These are phyloP conservation scores for Acanthisitta chloris DNA, from an alignment of 2,113 vertebrate genomes.

Conservation along the genomic window DNA sequence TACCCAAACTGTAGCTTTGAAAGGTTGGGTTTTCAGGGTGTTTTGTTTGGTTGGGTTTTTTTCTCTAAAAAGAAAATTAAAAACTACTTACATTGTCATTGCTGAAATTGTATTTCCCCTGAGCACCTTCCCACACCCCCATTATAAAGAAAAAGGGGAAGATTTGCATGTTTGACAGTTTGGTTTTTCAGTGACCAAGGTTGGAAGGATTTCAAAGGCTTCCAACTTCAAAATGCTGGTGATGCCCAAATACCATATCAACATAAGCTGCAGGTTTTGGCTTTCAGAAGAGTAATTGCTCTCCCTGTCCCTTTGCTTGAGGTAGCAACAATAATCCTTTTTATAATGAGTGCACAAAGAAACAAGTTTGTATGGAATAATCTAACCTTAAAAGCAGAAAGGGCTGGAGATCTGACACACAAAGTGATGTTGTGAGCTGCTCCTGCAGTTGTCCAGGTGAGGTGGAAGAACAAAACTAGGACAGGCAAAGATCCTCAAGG, in stretches of 20 bases:
- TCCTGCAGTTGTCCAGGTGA: neutral
- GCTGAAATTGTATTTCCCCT: neutral
- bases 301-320: neutral
- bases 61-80: neutral
- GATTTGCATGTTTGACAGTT: neutral
- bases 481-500: neutral
- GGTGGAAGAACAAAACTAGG: neutral
- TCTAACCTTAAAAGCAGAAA: neutral
- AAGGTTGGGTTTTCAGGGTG: neutral
- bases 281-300: neutral
- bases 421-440: accelerated
- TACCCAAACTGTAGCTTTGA: neutral
- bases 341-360: neutral
- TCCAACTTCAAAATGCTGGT: neutral
- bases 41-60: neutral
- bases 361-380: neutral
- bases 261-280: conserved; percentile 3
- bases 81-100: neutral
- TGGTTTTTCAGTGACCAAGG: conserved; percentile 42
- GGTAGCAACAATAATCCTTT: neutral
- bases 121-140: neutral
- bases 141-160: neutral
- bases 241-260: conserved; percentile 30
- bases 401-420: accelerated
- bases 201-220: conserved; percentile 23